These are phyloP conservation scores for Pristionchus pacificus DNA, from an alignment of 1,140 invertebrate species.

Conservation along the genomic window DNA sequence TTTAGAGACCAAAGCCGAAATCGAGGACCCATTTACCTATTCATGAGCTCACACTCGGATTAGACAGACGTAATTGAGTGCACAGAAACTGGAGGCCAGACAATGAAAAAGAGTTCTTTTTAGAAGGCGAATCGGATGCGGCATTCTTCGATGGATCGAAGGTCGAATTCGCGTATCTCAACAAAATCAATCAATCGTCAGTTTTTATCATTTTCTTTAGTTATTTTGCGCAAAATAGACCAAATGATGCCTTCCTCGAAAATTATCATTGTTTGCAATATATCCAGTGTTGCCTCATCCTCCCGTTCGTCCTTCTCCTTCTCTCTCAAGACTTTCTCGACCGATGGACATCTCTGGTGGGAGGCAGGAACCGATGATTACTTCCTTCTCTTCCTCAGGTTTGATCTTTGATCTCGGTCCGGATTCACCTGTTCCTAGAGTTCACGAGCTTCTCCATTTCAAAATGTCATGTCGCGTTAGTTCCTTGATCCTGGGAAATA, in stretches of 20 bases:
- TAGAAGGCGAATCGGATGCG: too few species aligned
- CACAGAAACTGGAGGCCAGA: too few species aligned
- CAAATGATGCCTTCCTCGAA: not conserved
- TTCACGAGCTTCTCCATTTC: slow-evolving; percentile 11
- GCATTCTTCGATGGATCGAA: not conserved
- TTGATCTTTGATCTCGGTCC: slow-evolving; percentile 1
- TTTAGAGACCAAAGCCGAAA: too few species aligned
- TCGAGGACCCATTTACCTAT: too few species aligned
- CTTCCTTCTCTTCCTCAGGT: not conserved
- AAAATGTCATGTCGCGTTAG: slow-evolving; percentile 1
- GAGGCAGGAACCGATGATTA: not conserved
- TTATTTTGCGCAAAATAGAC: not conserved
- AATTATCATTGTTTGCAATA: not conserved
- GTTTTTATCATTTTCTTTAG: not conserved
- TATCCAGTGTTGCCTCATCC: not conserved
- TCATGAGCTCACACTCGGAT: too few species aligned
- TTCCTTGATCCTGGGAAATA: not conserved
- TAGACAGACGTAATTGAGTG: too few species aligned
- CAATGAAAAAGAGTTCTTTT: too few species aligned
- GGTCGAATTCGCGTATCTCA: slow-evolving; percentile 13
- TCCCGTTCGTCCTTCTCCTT: not conserved
- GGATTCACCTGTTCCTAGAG: not conserved
- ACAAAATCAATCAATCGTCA: slow-evolving; percentile 15
- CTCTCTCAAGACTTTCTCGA: not conserved
- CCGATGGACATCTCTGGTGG: not conserved